Base-by-base conservation (phyloP, 2,888 invertebrate species). In the Laspeyria flexula region DNA sequence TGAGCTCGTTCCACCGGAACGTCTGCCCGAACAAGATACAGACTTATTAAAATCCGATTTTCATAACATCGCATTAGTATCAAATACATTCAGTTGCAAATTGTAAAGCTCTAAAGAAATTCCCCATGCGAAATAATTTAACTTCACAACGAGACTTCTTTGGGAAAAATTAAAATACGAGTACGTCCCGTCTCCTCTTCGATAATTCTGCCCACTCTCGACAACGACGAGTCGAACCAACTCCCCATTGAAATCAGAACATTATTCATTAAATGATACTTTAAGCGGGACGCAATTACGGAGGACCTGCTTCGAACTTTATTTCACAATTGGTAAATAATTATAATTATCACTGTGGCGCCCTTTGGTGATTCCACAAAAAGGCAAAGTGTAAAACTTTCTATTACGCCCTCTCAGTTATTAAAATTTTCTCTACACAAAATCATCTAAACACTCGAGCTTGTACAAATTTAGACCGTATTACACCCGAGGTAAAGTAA, bases 261-360 rank as follows among this genome's bases (percentile, higher is more conserved):
- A 83, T 85, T 85, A 86, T 87, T 86, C 81, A 85, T 89, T 85
- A 85, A 88, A 86, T 80, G 87, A 87, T 86, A 86, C 86, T 86
- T 82, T 86, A 83, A 83, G 77, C 81, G 84, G 75, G 78, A 81
- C 74, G 84, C 86, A 88, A 90, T 90, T 88, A 88, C 79, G 70
- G 67, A 61, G 77, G 67, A 79, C 76, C 74, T 80, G 67, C 73
- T 79, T 65, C 72, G 68, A 90, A 89, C 85, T 88, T 88, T 81
- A 75, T 73, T n/a, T 83, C 81, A 82, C 86, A 91, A 91, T 91
- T 85, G 91, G 84, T 86, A 90, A 91, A 91, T 91, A 90, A 91
- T 91, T 91, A 90, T 88, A 90, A 91, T 91, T 84, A 90, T 91
- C 86, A 79, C 83, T 70, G 80, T 75, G 79, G 77, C 70, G 83